A percentile compares a stretch with the other conserved stretches of the same genome.
Conservation (phyloP, 1,140 invertebrate species). For the Anoplophora glabripennis region DNA sequence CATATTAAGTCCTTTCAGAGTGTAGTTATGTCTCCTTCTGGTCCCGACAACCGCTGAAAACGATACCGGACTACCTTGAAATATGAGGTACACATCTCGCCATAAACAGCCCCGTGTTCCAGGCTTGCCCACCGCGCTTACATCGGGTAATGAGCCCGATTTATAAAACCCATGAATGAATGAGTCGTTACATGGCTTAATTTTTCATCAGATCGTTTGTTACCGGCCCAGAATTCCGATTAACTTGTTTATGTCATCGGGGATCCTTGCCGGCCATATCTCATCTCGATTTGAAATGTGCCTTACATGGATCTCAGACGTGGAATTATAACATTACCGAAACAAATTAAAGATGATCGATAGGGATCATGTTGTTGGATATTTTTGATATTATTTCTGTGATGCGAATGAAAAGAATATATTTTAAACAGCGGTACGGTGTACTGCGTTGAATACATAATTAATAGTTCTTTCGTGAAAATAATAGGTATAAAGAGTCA, state of each 20-base stretch:
- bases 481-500: too few relatives aligned
- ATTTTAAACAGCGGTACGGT: too few relatives aligned
- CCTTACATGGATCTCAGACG: constrained; percentile 22
- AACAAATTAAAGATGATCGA: constrained; percentile 11
- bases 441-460: too few relatives aligned
- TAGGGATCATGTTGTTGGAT: too few relatives aligned
- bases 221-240: constrained; percentile 35
- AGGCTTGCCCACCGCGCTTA: constrained; percentile 26
- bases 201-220: constrained; percentile 42
- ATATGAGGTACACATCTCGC: too few relatives aligned
- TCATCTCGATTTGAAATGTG: constrained; percentile 29
- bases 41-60: too few relatives aligned
- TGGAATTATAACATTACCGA: constrained; percentile 26
- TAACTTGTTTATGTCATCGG: constrained; percentile 37
- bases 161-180: constrained; percentile 39
- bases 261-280: constrained; percentile 28
- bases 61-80: too few relatives aligned
- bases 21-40: too few relatives aligned
- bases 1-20: too few relatives aligned
- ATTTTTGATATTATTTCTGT: too few relatives aligned
- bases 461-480: too few relatives aligned
- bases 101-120: constrained; percentile 21
- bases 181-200: constrained; percentile 39
- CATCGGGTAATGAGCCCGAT: constrained; percentile 39
- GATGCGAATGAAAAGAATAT: too few relatives aligned